Evolutionary conservation across 2,888 invertebrate genomes (phyloP), one percentile per base, ranked within the genome.

Genomic region (Ametastegia equiseti): DNA sequence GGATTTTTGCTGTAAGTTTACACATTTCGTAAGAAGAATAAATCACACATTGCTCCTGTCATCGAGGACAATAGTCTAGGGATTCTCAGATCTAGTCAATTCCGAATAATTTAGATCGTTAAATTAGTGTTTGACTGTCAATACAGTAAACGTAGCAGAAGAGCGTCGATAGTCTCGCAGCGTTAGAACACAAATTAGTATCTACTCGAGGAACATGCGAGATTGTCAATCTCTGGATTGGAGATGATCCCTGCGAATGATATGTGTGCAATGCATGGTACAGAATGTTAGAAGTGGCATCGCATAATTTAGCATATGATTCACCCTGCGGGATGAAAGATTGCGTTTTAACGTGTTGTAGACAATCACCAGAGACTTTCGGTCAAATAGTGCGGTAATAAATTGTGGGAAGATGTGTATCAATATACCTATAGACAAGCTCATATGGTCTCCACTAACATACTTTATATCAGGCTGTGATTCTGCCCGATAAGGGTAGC

Each of bases 401-500:
- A 47, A 36, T 36, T 36, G 33, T 54, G 54, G 54, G 54, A 36
- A 50, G 11, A 50, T 75, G n/a, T 19, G 27, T 71, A 47, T 71
- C 45, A 50, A 77, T 77, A 79, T 45, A 39, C 4, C 6, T 30
- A 15, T 63, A 45, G 19, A 39, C 33, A 42, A 30, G 33, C 19
- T 7, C 36, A 60, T 63, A 33, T 45, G 54, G 30, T 27, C 19
- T 80, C 47, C 77, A 81, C 60, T 63, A 78, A 63, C 78, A 78
- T 63, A 78, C 78, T 78, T 78, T 78, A 78, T 57, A 78, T 60
- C 30, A 60, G 78, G 27, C 36, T 54, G 9, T 78, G 63, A 78
- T 78, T 75, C 27, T 30, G 78, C 78, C 42, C 27, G 80, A 84
- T 84, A 86, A 86, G 86, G 86, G 84, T 86, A 83, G 83, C 65